Conservation (phyloP, 2,888 invertebrate species). For the Synergus umbraculus region DNA sequence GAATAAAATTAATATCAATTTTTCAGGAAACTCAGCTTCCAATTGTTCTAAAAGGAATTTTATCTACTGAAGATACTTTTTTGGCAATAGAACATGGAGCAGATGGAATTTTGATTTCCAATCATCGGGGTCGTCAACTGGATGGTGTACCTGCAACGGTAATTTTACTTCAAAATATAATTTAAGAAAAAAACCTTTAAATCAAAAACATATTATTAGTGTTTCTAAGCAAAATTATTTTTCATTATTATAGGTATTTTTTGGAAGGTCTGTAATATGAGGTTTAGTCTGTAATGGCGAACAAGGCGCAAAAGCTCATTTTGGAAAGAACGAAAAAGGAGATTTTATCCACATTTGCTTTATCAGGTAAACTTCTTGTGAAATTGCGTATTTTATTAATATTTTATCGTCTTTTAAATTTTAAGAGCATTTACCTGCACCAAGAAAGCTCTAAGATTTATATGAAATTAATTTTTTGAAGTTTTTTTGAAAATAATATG, state of each 20-base stretch:
- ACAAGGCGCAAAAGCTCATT: slow-evolving; percentile 86
- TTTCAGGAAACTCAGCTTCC: slow-evolving; percentile 86
- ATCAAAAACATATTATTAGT: too few relatives aligned
- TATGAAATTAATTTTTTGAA: slow-evolving; percentile 63
- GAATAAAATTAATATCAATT: slow-evolving; percentile 21
- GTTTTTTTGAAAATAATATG: too few relatives aligned
- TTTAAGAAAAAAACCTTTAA: too few relatives aligned
- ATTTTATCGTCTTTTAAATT: too few relatives aligned
- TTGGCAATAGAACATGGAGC: slow-evolving; percentile 87
- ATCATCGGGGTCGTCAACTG: slow-evolving; percentile 95
- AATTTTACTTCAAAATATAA: too few relatives aligned
- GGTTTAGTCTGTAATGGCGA: slow-evolving; percentile 89
- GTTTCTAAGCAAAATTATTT: not conserved
- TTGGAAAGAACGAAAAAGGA: slow-evolving; percentile 86
- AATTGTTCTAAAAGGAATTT: slow-evolving; percentile 90
- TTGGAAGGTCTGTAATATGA: slow-evolving; percentile 93
- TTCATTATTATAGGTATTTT: slow-evolving; percentile 82
- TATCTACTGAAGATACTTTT: slow-evolving; percentile 91
- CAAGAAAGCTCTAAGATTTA: slow-evolving; percentile 57
- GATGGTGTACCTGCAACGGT: slow-evolving; percentile 92
- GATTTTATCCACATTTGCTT: slow-evolving; percentile 86
- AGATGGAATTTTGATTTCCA: slow-evolving; percentile 91
- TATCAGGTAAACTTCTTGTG: slow-evolving; percentile 81
- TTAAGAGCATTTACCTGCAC: too few relatives aligned
- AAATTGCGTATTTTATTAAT: too few relatives aligned